Conservation (phyloP, 2,888 invertebrate genomes). For the Cordilura impudica region DNA sequence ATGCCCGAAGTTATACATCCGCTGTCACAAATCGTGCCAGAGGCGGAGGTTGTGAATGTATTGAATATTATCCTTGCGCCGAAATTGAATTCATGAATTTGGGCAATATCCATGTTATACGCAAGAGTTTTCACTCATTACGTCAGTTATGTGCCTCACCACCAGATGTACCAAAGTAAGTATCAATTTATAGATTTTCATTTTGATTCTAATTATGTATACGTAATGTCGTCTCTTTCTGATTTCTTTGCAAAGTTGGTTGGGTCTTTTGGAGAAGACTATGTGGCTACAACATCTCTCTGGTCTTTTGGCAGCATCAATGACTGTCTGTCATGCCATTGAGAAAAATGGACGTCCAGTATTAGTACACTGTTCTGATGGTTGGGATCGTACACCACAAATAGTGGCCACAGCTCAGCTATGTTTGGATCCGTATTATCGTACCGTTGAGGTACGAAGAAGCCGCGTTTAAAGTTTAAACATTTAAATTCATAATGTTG, state of each 20-base stretch:
- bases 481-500: not conserved
- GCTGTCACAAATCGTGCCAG: constrained; percentile 97
- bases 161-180: constrained; percentile 88
- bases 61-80: constrained; percentile 95
- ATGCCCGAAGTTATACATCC: constrained; percentile 96
- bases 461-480: not conserved
- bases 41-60: constrained; percentile 97
- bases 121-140: constrained; percentile 93
- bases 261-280: constrained; percentile 90
- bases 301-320: constrained; percentile 88
- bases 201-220: not conserved
- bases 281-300: constrained; percentile 95
- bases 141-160: constrained; percentile 88
- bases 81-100: constrained; percentile 98
- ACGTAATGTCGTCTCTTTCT: constrained; percentile 57
- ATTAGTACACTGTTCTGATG: constrained; percentile 98
- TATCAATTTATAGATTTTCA: constrained; percentile 47
- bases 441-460: constrained; percentile 89
- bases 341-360: constrained; percentile 91
- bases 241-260: constrained; percentile 84
- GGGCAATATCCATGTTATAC: constrained; percentile 97
- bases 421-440: constrained; percentile 94
- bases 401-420: constrained; percentile 95
- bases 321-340: constrained; percentile 88
- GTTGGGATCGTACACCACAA: constrained; percentile 99